phyloP scores from a whole-genome alignment of 2,113 vertebrate species.

The Serinus canaria region DNA sequence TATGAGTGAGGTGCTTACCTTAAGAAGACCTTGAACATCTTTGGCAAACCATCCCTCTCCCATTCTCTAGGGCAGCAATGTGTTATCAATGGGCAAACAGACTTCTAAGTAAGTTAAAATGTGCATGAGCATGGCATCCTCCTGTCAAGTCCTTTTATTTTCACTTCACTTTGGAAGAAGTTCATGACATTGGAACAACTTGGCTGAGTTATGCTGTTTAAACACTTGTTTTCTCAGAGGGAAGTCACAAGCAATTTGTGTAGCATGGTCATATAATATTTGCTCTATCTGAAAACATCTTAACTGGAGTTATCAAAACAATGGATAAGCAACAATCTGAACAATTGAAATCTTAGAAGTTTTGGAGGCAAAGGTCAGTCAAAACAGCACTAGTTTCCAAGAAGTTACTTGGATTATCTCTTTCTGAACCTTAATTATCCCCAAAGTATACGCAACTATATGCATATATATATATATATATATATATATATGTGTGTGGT shows the following conservation, averaged over 20 bases:
- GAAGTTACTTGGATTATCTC: not conserved
- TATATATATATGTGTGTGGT: no score
- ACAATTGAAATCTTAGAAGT: not conserved
- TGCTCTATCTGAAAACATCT: not conserved
- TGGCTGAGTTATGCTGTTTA: slow-evolving; percentile 53
- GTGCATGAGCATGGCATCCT: not conserved
- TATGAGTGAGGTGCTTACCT: not conserved
- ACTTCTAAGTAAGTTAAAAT: not conserved
- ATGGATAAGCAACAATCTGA: not conserved
- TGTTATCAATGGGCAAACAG: not conserved
- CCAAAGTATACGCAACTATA: not conserved
- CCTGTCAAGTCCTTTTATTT: slow-evolving; percentile 1
- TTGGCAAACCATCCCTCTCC: not conserved
- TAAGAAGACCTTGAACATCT: not conserved
- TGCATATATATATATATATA: not conserved
- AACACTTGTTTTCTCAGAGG: slow-evolving; percentile 31
- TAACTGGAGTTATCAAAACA: not conserved
- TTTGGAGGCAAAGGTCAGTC: not conserved
- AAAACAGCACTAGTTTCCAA: not conserved
- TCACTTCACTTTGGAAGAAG: not conserved
- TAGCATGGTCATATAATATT: not conserved
- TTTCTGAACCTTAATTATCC: not conserved
- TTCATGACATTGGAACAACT: not conserved
- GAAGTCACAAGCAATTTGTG: slow-evolving; percentile 28
- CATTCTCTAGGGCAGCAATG: not conserved